Base-by-base conservation (phyloP, 2,888 invertebrate species). In the Apoderus coryli region DNA sequence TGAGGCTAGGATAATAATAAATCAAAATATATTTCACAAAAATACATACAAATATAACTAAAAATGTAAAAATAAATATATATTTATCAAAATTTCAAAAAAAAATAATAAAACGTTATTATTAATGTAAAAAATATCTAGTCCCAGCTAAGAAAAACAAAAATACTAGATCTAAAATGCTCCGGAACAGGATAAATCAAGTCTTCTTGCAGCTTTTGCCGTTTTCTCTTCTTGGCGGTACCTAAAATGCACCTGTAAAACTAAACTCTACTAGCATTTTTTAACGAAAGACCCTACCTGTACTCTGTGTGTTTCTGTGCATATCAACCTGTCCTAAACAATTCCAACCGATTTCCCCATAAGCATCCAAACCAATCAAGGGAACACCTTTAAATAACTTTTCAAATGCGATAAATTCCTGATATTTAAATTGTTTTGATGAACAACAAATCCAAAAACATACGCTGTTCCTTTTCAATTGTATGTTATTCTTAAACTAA, bases 301-400 rank as follows among this genome's bases (percentile, higher is more conserved):
- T n/a, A n/a, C n/a, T n/a, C n/a, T n/a, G n/a, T n/a, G n/a, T n/a
- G n/a, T n/a, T n/a, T n/a, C n/a, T n/a, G n/a, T n/a, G n/a, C n/a
- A n/a, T n/a, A n/a, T n/a, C n/a, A n/a, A n/a, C n/a, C n/a, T n/a
- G n/a, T n/a, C n/a, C n/a, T n/a, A n/a, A n/a, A 29, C 43, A 40
- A 40, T 53, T 43, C 53, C 53, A 54, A 19, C 54, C 55, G 25
- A 54, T 44, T 41, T 53, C 54, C 5, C 54, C 53, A 38, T 45
- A 44, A 10, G 45, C 52, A 36, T 52, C 47, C 16, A 53, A 34
- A 3, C 52, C 50, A 13, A 54, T 31, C 4, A 53, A 14, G 3
- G 51, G 47, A 9, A 46, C 43, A 16, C 37, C 37, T 5, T 48
- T 49, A 34, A 52, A 51, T 27, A 48, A 27, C 36, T 44, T 44